phyloP scores from a whole-genome alignment of 2,797 vertebrate genomes.

The Argya squamiceps region DNA sequence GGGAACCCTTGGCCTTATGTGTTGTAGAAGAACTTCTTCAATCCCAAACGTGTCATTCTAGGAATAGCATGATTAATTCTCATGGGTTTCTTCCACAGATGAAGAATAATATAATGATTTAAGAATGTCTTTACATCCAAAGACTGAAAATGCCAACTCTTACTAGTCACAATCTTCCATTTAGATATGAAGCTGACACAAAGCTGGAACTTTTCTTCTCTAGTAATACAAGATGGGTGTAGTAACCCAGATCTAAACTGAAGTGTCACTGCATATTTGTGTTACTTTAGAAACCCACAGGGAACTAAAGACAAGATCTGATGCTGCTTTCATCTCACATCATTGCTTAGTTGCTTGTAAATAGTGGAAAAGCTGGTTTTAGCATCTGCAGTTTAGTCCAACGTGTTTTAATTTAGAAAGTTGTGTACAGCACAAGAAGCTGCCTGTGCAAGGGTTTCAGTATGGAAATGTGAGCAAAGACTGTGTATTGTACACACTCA shows the following conservation, averaged over 20 bases:
- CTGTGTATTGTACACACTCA: neutral
- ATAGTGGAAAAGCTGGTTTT: neutral
- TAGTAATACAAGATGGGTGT: slow-evolving; percentile 29
- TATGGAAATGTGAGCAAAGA: slow-evolving; percentile 44
- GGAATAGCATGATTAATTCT: neutral
- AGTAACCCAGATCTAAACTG: slow-evolving; percentile 5
- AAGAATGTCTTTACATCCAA: slow-evolving; percentile 50
- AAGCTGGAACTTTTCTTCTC: slow-evolving; percentile 55
- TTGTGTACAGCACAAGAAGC: slow-evolving; percentile 62
- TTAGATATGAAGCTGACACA: slow-evolving; percentile 2
- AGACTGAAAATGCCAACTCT: slow-evolving; percentile 42
- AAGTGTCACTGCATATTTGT: slow-evolving; percentile 15
- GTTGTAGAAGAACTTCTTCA: neutral
- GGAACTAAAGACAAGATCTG: neutral
- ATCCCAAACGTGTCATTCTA: neutral
- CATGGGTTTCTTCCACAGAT: neutral
- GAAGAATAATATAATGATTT: slow-evolving; percentile 1
- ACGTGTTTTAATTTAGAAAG: slow-evolving; percentile 65
- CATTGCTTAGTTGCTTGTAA: neutral
- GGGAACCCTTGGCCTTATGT: neutral
- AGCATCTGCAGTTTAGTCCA: slow-evolving; percentile 46
- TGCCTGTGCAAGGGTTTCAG: slow-evolving; percentile 37
- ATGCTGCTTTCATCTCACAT: neutral
- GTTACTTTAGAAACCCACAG: neutral
- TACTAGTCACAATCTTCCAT: slow-evolving; percentile 25